These are phyloP conservation scores for Caenorhabditis imperialis DNA, from an alignment of 2,888 invertebrate species.

Conservation along the genomic window DNA sequence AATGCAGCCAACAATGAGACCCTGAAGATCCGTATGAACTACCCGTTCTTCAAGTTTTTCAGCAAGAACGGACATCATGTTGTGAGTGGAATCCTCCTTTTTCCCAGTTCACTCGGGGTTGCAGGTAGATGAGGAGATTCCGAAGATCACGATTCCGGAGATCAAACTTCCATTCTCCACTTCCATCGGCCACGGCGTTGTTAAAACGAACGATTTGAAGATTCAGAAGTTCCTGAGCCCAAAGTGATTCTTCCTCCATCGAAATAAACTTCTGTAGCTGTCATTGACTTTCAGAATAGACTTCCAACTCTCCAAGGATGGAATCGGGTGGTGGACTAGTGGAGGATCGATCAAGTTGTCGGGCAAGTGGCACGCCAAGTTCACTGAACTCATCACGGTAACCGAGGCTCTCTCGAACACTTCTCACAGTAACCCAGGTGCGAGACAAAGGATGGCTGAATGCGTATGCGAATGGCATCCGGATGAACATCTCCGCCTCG, in stretches of 20 bases:
- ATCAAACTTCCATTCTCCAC: conserved; percentile 68
- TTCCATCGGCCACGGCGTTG: conserved; percentile 65
- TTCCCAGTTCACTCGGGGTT: conserved; percentile 2
- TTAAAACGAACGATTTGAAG: conserved; percentile 63
- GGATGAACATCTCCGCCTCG: conserved; percentile 61
- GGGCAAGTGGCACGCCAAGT: conserved; percentile 70
- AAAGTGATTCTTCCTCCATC: no score
- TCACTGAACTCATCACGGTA: conserved; percentile 65
- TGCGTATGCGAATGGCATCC: conserved; percentile 65
- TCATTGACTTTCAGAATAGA: conserved; percentile 47
- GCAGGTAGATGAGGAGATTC: conserved; percentile 71
- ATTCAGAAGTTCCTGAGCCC: conserved; percentile 69
- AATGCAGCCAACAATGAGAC: conserved; percentile 15
- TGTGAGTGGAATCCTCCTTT: conserved; percentile 23
- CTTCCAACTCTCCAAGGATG: conserved; percentile 48
- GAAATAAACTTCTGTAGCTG: not conserved
- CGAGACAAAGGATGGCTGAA: conserved; percentile 68
- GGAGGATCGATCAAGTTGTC: conserved; percentile 66
- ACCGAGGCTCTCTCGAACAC: not conserved
- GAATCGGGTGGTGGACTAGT: conserved; percentile 65
- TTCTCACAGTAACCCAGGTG: no score
- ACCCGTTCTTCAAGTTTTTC: conserved; percentile 60
- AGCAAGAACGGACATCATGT: conserved; percentile 61
- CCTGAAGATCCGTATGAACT: conserved; percentile 41
- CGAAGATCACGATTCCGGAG: conserved; percentile 68